phyloP scores from a whole-genome alignment of 2,113 vertebrate species.

The Rhadina sibilatrix region DNA sequence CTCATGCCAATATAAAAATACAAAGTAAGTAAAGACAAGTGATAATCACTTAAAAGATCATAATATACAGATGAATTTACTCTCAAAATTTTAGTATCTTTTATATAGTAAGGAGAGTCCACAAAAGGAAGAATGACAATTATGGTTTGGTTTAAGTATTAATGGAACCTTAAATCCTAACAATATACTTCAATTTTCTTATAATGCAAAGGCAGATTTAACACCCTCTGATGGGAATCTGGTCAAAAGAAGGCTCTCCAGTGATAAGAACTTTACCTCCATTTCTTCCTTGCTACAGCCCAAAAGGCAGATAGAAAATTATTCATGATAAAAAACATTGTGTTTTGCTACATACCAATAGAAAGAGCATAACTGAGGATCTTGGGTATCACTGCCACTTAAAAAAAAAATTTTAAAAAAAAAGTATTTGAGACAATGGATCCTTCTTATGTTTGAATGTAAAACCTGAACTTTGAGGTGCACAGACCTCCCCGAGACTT shows the following conservation, averaged over 20 bases:
- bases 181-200: not conserved
- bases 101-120: not conserved
- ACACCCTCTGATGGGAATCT: not conserved
- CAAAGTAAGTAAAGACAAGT: not conserved
- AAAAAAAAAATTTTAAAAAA: not conserved
- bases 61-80: not conserved
- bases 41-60: not conserved
- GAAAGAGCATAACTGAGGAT: not conserved
- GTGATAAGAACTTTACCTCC: fast-evolving
- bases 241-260: not conserved
- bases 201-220: not conserved
- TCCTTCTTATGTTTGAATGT: not conserved
- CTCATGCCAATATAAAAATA: not conserved
- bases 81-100: not conserved
- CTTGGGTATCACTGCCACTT: not conserved
- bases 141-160: not conserved
- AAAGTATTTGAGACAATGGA: not conserved
- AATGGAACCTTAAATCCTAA: not conserved
- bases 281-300: not conserved
- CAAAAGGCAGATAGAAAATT: not conserved
- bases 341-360: not conserved
- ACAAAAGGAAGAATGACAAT: not conserved
- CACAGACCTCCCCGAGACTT: not conserved
- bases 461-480: not conserved
- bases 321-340: not conserved